phyloP scores from a whole-genome alignment of 1,140 invertebrate species.

The Drosophila micromelanica region DNA sequence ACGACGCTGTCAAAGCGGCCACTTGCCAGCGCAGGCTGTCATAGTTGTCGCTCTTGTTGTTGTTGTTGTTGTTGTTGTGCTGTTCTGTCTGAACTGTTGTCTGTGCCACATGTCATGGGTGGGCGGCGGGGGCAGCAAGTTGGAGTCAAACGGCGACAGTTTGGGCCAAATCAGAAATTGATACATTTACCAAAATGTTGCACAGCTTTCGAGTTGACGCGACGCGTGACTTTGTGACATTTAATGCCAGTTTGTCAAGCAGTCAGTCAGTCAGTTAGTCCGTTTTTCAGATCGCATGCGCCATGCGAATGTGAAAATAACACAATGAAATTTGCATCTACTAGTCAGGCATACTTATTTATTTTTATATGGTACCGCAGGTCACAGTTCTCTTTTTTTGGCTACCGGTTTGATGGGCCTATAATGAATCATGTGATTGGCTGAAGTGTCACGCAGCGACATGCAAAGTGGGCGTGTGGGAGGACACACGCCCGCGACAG shows the following conservation, averaged over 20 bases:
- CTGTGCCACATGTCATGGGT: constrained; percentile 19
- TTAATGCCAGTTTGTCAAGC: constrained; percentile 75
- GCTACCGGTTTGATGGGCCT: constrained; percentile 56
- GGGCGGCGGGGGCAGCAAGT: constrained; percentile 13
- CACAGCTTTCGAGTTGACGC: constrained; percentile 39
- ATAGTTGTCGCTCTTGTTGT: constrained; percentile 15
- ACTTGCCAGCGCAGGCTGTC: constrained; percentile 57
- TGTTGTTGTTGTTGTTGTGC: background rate
- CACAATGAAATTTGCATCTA: constrained; percentile 74
- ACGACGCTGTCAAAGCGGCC: constrained; percentile 73
- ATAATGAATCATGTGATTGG: constrained; percentile 78
- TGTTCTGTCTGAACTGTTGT: constrained; percentile 6
- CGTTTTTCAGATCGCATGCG: constrained; percentile 39
- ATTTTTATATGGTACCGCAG: background rate
- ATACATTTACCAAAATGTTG: constrained; percentile 73
- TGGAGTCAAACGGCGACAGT: constrained; percentile 32
- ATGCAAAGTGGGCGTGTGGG: constrained; percentile 14
- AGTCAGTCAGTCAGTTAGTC: constrained; percentile 41
- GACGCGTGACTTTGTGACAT: constrained; percentile 78
- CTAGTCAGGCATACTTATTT: background rate
- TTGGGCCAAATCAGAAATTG: constrained; percentile 67
- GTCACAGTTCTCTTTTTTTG: background rate
- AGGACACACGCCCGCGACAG: constrained; percentile 1
- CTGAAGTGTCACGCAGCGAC: constrained; percentile 64
- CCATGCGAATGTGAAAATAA: constrained; percentile 72